Evolutionary conservation across 2,797 vertebrate species (phyloP), one percentile per base, ranked within the genome.

Genomic region (Hydrophis major): DNA sequence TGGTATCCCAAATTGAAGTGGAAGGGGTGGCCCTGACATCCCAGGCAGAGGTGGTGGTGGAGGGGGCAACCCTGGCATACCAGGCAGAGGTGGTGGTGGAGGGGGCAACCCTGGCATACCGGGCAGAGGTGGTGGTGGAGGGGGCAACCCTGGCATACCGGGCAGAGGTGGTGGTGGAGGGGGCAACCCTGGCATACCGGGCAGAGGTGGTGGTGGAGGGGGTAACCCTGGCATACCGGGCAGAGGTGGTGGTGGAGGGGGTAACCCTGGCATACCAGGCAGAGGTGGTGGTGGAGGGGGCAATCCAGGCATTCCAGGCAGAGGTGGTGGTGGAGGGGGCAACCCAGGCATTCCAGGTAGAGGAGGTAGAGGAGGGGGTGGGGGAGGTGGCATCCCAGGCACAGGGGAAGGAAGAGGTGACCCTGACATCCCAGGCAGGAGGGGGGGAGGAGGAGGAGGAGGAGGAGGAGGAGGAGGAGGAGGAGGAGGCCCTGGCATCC

Each of bases 131-230:
- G 95, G 91, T 0, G 96, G 96, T 2, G 96, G 97, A 0, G 96
- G 96, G 16, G 94, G 93, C 12, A 86, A 28, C 6, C 91, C 87
- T 27, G 57, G 27, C 28, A 42, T 10, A 1, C 93, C 96, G 2
- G 96, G 95, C 6, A 96, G 93, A 83, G 96, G 95, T 22, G 95
- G 96, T 37, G 96, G 94, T 1, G 97, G 96, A 0, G 91, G 86
- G 0, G 37, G 74, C 1, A 88, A 22, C 1, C 22, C 57, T 0
- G 69, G 97, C 32, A 90, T 96, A 0, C 97, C 97, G 94, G 98
- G 97, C 1, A 97, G 96, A 53, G 97, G 97, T 0, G 96, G 97
- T 5, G 98, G 97, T 0, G 98, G 97, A 0, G 59, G 90, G 3
- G 60, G 53, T 18, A 59, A 6, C 18, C 57, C 89, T 10, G 11